A percentile compares a stretch with the other conserved stretches of the same genome.
These are phyloP conservation scores for Notolepis coatsorum DNA, from an alignment of 2,797 vertebrate genomes.

Conservation along the genomic window DNA sequence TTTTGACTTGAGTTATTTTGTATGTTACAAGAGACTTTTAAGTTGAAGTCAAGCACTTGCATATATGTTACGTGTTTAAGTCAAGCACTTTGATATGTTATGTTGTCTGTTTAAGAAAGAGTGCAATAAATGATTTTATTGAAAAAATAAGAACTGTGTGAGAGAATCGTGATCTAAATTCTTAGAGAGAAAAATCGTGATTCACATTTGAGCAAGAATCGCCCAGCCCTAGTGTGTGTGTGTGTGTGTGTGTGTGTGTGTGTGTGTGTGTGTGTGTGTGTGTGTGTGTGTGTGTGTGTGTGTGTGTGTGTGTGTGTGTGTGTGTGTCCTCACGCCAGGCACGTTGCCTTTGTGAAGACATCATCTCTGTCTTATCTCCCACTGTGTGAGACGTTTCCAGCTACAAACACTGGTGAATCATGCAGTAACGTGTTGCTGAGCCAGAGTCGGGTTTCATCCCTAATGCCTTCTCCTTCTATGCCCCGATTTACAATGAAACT, in stretches of 20 bases:
- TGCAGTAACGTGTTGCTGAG: slow-evolving; percentile 48
- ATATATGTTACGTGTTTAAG: too few relatives aligned
- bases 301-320: background rate
- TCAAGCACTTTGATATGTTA: too few relatives aligned
- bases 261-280: background rate
- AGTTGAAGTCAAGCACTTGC: too few relatives aligned
- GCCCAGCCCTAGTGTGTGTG: too few relatives aligned
- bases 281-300: background rate
- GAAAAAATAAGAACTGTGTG: too few relatives aligned
- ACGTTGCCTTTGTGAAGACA: slow-evolving; percentile 50
- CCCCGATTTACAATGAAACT: slow-evolving; percentile 54
- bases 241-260: slow-evolving; percentile 4
- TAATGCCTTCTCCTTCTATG: slow-evolving; percentile 53
- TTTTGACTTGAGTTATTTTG: too few relatives aligned
- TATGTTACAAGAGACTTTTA: too few relatives aligned
- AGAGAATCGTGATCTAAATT: too few relatives aligned
- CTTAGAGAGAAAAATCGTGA: too few relatives aligned
- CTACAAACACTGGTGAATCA: slow-evolving; percentile 64
- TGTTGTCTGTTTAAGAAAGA: too few relatives aligned
- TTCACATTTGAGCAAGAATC: too few relatives aligned
- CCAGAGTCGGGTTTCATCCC: slow-evolving; percentile 41
- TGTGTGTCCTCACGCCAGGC: slow-evolving; percentile 50
- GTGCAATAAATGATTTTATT: too few relatives aligned
- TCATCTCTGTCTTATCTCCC: slow-evolving; percentile 59
- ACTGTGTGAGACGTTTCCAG: slow-evolving; percentile 52